These are phyloP conservation scores for Lycaena phlaeas DNA, from an alignment of 2,888 invertebrate genomes.

Conservation along the genomic window DNA sequence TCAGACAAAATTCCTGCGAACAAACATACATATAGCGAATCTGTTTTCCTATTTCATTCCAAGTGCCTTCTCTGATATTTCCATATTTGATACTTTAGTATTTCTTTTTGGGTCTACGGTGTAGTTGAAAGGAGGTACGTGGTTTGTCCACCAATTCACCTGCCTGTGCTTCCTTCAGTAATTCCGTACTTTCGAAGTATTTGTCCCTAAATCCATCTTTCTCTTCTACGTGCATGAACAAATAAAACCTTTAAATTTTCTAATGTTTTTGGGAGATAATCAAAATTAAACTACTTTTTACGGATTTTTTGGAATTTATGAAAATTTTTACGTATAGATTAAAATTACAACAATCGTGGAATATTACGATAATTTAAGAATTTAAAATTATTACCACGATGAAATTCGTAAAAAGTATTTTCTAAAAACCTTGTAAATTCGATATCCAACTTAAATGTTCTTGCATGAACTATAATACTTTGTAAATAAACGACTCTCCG, in stretches of 20 bases:
- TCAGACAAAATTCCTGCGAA: constrained; percentile 87
- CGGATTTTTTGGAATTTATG: too few relatives aligned
- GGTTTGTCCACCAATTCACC: constrained; percentile 12
- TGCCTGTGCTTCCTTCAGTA: constrained; percentile 16
- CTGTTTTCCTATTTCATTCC: constrained; percentile 27
- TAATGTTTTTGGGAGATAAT: too few relatives aligned
- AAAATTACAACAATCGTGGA: too few relatives aligned
- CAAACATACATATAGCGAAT: constrained; percentile 85
- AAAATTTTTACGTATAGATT: too few relatives aligned
- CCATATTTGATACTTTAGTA: constrained; percentile 21
- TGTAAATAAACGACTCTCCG: background rate
- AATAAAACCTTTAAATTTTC: too few relatives aligned
- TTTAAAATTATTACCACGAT: too few relatives aligned
- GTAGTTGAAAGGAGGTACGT: constrained; percentile 16
- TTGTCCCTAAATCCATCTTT: background rate
- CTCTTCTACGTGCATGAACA: background rate
- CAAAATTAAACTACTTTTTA: too few relatives aligned
- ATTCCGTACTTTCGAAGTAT: background rate
- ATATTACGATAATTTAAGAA: too few relatives aligned
- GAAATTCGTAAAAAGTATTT: too few relatives aligned
- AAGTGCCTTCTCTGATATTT: constrained; percentile 48
- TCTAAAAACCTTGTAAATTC: too few relatives aligned
- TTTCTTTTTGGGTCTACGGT: background rate
- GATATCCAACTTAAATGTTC: background rate
- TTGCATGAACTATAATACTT: background rate